Conservation (phyloP, 2,888 invertebrate genomes). For the Aspidapion aeneum region DNA sequence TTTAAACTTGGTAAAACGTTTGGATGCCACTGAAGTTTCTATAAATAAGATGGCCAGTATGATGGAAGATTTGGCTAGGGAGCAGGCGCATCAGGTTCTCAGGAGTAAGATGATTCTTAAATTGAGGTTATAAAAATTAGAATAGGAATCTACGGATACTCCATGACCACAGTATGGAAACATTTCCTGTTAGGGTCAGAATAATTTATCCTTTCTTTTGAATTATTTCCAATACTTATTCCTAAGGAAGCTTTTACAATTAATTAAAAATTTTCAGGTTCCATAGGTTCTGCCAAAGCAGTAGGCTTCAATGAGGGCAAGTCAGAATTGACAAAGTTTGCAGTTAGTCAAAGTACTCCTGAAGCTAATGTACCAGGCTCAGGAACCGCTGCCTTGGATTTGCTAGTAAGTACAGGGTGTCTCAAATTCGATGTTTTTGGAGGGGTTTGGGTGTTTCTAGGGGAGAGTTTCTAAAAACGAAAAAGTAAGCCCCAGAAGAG, state of each 20-base stretch:
- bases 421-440: too few relatives aligned
- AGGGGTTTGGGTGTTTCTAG: too few relatives aligned
- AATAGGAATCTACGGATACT: too few relatives aligned
- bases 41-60: constrained; percentile 59
- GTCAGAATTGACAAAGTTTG: neutral
- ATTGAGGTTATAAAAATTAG: neutral
- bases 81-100: constrained; percentile 1
- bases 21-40: constrained; percentile 61
- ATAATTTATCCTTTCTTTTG: too few relatives aligned
- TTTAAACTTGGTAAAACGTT: constrained; percentile 58
- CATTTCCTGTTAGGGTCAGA: too few relatives aligned
- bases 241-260: too few relatives aligned
- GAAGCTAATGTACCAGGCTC: neutral
- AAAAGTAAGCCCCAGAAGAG: too few relatives aligned
- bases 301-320: neutral
- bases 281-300: neutral
- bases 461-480: too few relatives aligned
- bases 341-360: neutral
- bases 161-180: too few relatives aligned
- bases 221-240: too few relatives aligned
- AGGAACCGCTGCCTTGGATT: neutral
- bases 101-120: neutral
- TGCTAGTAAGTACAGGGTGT: neutral
- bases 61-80: constrained; percentile 54
- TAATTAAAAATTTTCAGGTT: too few relatives aligned